Evolutionary conservation across 2,113 vertebrate species (phyloP), one percentile per base, ranked within the genome.

Genomic region (Cairina moschata): DNA sequence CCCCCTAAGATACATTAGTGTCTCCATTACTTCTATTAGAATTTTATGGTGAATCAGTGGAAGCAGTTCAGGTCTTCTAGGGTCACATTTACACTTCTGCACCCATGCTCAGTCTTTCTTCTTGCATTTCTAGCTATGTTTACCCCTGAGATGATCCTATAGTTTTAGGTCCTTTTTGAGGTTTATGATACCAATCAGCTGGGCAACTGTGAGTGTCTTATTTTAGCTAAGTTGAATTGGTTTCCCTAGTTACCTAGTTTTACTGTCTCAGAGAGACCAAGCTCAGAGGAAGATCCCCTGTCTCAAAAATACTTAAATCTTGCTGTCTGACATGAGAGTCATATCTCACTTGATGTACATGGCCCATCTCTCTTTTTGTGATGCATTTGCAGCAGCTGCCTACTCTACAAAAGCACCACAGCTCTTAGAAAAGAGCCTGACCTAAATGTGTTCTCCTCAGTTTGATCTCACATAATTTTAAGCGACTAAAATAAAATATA

Each of bases 401-500:
- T 62, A 69, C 67, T 44, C 38, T 56, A 6, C 17, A 54, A 83
- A 93, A 91, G 44, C 14, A 40, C 13, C 21, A 83, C 18, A 63
- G 28, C 8, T 34, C 44, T 88, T 62, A 82, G 74, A 86, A 72
- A 81, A 72, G 4, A 92, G n/a, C 29, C 42, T 87, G 59, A 85
- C 26, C 12, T 38, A 84, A 83, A 44, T n/a, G 55, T 59, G 22
- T 3, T 5, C 20, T 55, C 60, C 42, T 91, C 75, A 75, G 69
- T 78, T 68, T 90, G 21, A 75, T 86, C 48, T 74, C 36, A 66
- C 62, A 62, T 72, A 67, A 89, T 78, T 81, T 72, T 40, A 74
- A 86, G 56, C 29, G 52, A 75, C 29, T 29, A 68, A 89, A 87
- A 92, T 77, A 92, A 86, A 92, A 94, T 44, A 23, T 7, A 89